Percentiles rank a stretch among this genome's conserved stretches.
Evolutionary conservation across 1,140 invertebrate species (phyloP).

Genomic region (Matsumurasca onukii): DNA sequence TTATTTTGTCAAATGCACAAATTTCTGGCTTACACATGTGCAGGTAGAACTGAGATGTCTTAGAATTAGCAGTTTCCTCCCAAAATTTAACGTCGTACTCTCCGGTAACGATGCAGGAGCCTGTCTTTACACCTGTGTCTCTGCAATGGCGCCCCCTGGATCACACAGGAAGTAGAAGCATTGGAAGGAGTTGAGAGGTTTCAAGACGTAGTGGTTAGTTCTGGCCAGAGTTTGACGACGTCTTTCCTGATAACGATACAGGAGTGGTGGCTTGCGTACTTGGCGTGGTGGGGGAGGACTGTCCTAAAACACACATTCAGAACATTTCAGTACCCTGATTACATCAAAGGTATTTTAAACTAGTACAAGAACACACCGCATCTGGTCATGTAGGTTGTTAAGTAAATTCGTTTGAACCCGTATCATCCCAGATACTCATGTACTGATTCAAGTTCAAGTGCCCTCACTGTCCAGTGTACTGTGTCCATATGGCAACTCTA

Average conservation of each 20-base stretch:
- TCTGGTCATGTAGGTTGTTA: neutral
- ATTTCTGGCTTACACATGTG: too few relatives aligned
- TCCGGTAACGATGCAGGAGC: too few relatives aligned
- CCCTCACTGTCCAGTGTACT: too few relatives aligned
- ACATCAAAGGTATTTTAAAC: neutral
- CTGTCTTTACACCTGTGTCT: slow-evolving; percentile 12
- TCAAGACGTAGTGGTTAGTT: slow-evolving; percentile 8
- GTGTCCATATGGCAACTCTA: too few relatives aligned
- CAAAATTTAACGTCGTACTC: too few relatives aligned
- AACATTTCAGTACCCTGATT: neutral
- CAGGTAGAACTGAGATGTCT: too few relatives aligned
- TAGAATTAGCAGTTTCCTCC: too few relatives aligned
- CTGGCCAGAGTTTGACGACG: neutral
- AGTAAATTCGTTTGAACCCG: neutral
- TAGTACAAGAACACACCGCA: neutral
- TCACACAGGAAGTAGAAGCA: slow-evolving; percentile 21
- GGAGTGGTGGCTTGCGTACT: neutral
- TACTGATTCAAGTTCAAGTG: too few relatives aligned
- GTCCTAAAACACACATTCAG: neutral
- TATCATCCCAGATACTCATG: neutral
- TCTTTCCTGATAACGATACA: neutral
- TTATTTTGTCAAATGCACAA: too few relatives aligned
- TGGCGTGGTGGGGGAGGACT: neutral
- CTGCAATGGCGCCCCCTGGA: neutral
- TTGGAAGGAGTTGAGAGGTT: slow-evolving; percentile 22